Evolutionary conservation across 1,140 invertebrate genomes (phyloP), one percentile per base, ranked within the genome.

Genomic region (Melitaea cinxia): DNA sequence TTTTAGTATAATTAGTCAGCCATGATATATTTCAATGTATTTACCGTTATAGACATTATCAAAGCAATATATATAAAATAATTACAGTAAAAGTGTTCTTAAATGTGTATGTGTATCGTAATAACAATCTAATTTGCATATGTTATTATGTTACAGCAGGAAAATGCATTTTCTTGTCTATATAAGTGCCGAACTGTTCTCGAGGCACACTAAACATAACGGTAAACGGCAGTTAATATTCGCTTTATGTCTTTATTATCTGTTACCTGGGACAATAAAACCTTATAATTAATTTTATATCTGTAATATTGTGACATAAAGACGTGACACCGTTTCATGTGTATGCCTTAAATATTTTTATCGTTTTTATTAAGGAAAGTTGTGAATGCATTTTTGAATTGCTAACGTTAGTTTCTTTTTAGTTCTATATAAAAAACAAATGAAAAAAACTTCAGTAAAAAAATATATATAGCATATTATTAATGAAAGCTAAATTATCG

Each of bases 241-340:
- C 26, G 14, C 19, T 47, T 47, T 47, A 47, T 23, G 17, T 53
- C 14, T 61, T 53, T 53, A 61, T 52, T 37, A 52, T 0, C 14
- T 61, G 35, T 30, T 37, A 28, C 54, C 9, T 19, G 33, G 49
- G 21, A 9, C 15, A 14, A 39, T 61, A 21, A 61, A 30, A 35
- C 24, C 54, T 37, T 33, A 47, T 35, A 52, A 28, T 52, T 49
- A 52, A 60, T 60, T 60, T 52, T 35, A 17, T 50, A 35, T 60
- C 23, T 19, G n/a, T 52, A 50, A 35, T 39, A 52, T 35, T 14
- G 24, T 52, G 15, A 28, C n/a, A 30, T 30, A 30, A 52, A 26
- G 24, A 26, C 24, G 15, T 52, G 7, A 30, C 33, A n/a, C 15
- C 15, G 10, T 33, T 54, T 35, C 15, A 33, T 9, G 12, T 33